These are phyloP conservation scores for Phyllopteryx taeniolatus DNA, from an alignment of 2,113 vertebrate species.

Conservation along the genomic window DNA sequence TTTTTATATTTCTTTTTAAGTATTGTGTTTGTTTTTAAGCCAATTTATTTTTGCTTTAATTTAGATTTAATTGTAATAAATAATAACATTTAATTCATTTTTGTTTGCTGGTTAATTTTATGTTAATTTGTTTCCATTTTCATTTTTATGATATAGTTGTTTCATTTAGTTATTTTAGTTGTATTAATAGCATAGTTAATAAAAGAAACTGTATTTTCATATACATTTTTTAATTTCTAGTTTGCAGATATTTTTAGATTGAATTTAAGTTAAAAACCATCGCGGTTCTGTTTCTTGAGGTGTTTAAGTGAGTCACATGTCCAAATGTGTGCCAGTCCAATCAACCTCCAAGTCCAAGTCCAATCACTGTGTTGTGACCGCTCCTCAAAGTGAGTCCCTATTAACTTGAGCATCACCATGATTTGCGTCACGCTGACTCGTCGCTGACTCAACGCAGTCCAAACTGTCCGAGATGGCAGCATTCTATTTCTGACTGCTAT, in stretches of 20 bases:
- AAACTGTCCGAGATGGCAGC: slow-evolving; percentile 16
- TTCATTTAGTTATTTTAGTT: not conserved
- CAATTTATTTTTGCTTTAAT: too few relatives aligned
- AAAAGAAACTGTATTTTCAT: too few relatives aligned
- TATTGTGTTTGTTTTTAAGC: too few relatives aligned
- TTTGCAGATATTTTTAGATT: too few relatives aligned
- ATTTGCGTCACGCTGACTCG: slow-evolving; percentile 17
- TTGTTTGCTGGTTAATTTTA: too few relatives aligned
- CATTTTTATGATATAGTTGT: not conserved
- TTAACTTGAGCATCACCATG: slow-evolving; percentile 12
- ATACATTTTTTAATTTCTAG: too few relatives aligned
- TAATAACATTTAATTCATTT: too few relatives aligned
- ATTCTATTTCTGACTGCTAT: slow-evolving; percentile 33
- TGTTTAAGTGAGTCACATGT: slow-evolving; percentile 13
- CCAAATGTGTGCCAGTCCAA: slow-evolving; percentile 26
- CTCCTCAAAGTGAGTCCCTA: slow-evolving; percentile 25
- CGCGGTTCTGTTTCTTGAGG: too few relatives aligned
- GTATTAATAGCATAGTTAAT: too few relatives aligned
- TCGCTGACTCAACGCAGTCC: slow-evolving; percentile 17
- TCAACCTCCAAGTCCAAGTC: not conserved
- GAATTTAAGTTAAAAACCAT: too few relatives aligned
- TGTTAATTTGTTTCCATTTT: not conserved
- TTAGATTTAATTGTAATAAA: too few relatives aligned
- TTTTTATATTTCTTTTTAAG: too few relatives aligned
- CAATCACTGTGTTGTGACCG: slow-evolving; percentile 10